Evolutionary conservation across 2,888 invertebrate genomes (phyloP).

Genomic region (Tetheella fluctuosa): DNA sequence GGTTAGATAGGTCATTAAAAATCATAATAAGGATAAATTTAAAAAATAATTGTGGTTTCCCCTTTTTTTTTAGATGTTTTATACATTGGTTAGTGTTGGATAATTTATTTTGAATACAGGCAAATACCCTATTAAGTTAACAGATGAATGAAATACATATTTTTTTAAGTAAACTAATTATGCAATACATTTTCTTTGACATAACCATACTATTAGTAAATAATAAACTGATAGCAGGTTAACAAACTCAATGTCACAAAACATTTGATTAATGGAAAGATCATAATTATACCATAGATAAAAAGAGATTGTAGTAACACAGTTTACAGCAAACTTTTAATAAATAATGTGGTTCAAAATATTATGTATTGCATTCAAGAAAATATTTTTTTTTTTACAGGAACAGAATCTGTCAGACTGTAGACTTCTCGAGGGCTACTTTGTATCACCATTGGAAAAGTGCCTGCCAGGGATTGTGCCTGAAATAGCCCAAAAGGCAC

Average conservation of each 20-base stretch:
- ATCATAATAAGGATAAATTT: too few species aligned
- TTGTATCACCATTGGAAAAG: slow-evolving; percentile 92
- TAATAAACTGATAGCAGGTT: slow-evolving; percentile 11
- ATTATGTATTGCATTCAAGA: too few species aligned
- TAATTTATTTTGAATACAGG: too few species aligned
- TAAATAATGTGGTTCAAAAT: not conserved
- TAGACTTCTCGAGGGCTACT: slow-evolving; percentile 93
- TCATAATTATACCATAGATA: not conserved
- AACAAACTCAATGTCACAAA: not conserved
- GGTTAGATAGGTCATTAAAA: too few species aligned
- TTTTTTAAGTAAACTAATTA: too few species aligned
- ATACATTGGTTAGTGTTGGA: too few species aligned
- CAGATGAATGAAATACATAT: not conserved
- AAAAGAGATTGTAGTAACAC: not conserved
- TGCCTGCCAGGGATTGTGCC: slow-evolving; percentile 95
- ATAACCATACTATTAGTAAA: too few species aligned
- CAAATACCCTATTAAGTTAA: too few species aligned
- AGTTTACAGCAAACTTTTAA: not conserved
- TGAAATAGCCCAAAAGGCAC: slow-evolving; percentile 90
- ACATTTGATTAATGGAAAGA: too few species aligned
- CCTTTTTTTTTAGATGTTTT: too few species aligned
- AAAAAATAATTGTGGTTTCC: too few species aligned
- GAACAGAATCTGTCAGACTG: slow-evolving; percentile 90
- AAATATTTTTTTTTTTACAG: slow-evolving; percentile 61
- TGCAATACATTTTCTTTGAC: too few species aligned